These are phyloP conservation scores for Lutjanus erythropterus DNA, from an alignment of 2,113 vertebrate genomes.

Conservation along the genomic window DNA sequence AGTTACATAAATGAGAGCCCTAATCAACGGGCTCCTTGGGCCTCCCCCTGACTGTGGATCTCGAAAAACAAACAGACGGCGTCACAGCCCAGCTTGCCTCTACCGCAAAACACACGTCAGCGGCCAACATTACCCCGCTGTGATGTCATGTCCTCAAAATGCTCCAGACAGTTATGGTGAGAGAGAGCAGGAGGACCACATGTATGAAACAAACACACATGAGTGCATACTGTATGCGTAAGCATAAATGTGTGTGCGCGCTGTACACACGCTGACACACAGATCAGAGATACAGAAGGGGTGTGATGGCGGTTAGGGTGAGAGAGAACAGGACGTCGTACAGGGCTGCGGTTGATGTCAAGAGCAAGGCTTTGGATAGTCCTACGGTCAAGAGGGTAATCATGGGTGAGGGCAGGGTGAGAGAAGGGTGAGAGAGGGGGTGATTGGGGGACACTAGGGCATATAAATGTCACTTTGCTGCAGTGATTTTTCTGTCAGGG, in stretches of 20 bases:
- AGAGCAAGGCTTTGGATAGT: conserved; percentile 45
- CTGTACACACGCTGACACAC: conserved; percentile 12
- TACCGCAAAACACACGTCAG: conserved; percentile 67
- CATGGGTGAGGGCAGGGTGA: conserved; percentile 56
- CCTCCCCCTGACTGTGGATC: conserved; percentile 41
- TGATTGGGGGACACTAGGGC: conserved; percentile 59
- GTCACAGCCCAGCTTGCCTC: conserved; percentile 45
- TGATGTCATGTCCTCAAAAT: conserved; percentile 73
- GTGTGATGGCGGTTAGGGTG: conserved; percentile 24
- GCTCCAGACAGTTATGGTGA: conserved; percentile 66
- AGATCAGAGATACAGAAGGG: conserved; percentile 28
- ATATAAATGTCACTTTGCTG: conserved; percentile 70
- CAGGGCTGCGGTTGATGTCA: conserved; percentile 41
- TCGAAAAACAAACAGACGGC: conserved; percentile 66
- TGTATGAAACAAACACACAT: conserved; percentile 15
- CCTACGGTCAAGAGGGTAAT: conserved; percentile 65
- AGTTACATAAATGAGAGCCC: conserved; percentile 54
- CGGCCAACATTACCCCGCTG: conserved; percentile 43
- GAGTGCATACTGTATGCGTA: not conserved
- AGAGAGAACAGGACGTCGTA: conserved; percentile 32
- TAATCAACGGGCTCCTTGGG: conserved; percentile 61
- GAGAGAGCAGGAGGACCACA: conserved; percentile 46
- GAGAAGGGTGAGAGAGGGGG: conserved; percentile 36
- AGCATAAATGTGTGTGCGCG: not conserved
- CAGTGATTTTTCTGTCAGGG: conserved; percentile 68